A percentile compares a stretch with the other conserved stretches of the same genome.
Evolutionary conservation across 2,113 vertebrate genomes (phyloP).

Genomic region (Lasiurus cinereus): DNA sequence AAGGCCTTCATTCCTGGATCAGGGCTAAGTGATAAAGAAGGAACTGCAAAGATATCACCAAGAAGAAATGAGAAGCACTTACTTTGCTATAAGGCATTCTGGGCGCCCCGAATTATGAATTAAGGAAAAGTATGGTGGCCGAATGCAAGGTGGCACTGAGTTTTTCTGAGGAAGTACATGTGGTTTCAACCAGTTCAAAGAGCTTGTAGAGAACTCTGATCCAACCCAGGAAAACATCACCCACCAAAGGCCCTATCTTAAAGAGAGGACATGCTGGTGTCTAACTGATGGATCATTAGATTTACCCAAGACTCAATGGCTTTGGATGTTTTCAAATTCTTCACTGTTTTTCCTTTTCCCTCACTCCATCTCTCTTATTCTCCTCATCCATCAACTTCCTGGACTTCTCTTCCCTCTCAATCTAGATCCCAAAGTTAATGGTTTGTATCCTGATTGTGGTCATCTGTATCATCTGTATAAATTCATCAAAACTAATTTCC

Average conservation of each 20-base stretch:
- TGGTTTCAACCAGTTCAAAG: background rate
- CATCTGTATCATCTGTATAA: too few relatives aligned
- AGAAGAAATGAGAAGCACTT: background rate
- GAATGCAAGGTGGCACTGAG: fast-evolving
- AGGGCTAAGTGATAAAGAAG: background rate
- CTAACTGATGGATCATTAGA: background rate
- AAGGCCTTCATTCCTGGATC: background rate
- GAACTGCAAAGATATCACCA: background rate
- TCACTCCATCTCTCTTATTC: background rate
- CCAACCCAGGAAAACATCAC: background rate
- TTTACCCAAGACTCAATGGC: background rate
- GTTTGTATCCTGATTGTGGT: background rate
- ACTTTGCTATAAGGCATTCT: background rate
- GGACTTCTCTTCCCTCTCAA: background rate
- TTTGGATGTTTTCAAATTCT: background rate
- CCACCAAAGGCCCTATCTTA: background rate
- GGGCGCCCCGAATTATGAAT: background rate
- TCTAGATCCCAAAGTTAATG: background rate
- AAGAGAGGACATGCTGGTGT: background rate
- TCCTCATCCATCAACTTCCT: background rate
- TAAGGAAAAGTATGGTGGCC: background rate
- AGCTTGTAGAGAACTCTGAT: background rate
- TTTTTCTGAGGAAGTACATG: background rate
- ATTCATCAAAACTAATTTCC: background rate
- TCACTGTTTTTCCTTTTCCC: too few relatives aligned